A percentile compares a stretch with the other conserved stretches of the same genome.
Conservation (phyloP, 2,113 vertebrate genomes). For the Catharus bicknelli region DNA sequence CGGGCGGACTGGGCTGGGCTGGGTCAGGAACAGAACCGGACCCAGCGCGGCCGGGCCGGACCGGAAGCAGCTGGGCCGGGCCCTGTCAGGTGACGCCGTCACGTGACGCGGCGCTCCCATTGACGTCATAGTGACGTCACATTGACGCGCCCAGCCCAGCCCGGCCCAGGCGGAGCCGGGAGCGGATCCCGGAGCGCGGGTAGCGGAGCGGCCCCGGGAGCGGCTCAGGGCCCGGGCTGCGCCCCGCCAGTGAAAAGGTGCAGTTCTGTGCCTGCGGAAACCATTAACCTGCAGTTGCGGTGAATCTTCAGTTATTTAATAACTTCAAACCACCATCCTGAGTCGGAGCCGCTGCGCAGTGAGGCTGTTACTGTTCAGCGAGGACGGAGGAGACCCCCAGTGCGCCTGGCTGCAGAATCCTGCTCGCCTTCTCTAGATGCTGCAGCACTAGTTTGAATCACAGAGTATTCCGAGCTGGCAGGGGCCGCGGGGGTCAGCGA, state of each 20-base stretch:
- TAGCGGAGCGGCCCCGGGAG: background rate
- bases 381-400: background rate
- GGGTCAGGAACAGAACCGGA: background rate
- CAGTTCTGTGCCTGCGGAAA: background rate
- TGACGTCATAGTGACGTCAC: background rate
- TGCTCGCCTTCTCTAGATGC: accelerated
- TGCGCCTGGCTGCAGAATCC: too few relatives aligned
- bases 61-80: background rate
- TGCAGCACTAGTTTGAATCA: accelerated
- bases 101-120: background rate
- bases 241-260: background rate
- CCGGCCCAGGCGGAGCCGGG: accelerated
- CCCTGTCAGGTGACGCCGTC: accelerated
- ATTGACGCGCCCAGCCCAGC: too few relatives aligned
- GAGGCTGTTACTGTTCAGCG: background rate
- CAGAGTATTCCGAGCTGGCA: accelerated
- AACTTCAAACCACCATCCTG: background rate
- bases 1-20: too few relatives aligned
- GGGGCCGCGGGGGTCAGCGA: background rate
- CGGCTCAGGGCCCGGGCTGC: background rate
- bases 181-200: too few relatives aligned
- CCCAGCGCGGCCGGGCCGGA: background rate
- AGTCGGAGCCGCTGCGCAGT: background rate
- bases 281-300: background rate
- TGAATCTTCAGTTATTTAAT: background rate